These are phyloP conservation scores for Sus cebifrons DNA, from an alignment of 2,797 vertebrate species.

Conservation along the genomic window DNA sequence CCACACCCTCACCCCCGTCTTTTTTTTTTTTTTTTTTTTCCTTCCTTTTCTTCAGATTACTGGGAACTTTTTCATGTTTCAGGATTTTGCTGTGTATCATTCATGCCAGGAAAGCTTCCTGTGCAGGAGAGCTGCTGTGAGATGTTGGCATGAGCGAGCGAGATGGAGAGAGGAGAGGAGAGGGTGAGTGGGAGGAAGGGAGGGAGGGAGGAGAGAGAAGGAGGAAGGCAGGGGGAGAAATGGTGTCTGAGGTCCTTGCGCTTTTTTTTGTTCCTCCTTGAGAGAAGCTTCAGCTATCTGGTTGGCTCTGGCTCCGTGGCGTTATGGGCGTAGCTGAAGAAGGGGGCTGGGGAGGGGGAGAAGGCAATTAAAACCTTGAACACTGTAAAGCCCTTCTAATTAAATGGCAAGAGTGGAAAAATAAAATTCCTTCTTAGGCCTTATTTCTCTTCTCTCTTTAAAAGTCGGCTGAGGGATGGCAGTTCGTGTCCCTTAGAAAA, in stretches of 20 bases:
- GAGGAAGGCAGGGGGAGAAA: background rate
- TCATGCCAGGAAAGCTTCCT: conserved; percentile 59
- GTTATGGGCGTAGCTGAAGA: conserved; percentile 63
- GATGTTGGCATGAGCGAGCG: background rate
- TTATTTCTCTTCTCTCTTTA: conserved; percentile 75
- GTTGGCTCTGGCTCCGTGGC: conserved; percentile 59
- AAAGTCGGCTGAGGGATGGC: background rate
- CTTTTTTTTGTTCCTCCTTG: background rate
- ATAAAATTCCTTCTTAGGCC: conserved; percentile 52
- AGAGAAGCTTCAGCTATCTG: conserved; percentile 56
- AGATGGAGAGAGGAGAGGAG: background rate
- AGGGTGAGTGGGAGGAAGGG: background rate
- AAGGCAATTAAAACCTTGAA: conserved; percentile 77
- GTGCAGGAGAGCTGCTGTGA: background rate
- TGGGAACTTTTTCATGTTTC: conserved; percentile 46
- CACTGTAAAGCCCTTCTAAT: conserved; percentile 74
- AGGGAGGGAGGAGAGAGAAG: no score
- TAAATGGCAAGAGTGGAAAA: conserved; percentile 76
- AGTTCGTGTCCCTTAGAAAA: conserved; percentile 60
- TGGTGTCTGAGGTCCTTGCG: background rate
- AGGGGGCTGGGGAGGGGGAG: background rate
- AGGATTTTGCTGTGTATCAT: conserved; percentile 52
- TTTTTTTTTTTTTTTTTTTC: background rate
- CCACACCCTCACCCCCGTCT: no score
- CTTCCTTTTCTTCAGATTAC: conserved; percentile 21